Base-by-base conservation (phyloP, 2,888 invertebrate genomes). In the Aradus depressus region DNA sequence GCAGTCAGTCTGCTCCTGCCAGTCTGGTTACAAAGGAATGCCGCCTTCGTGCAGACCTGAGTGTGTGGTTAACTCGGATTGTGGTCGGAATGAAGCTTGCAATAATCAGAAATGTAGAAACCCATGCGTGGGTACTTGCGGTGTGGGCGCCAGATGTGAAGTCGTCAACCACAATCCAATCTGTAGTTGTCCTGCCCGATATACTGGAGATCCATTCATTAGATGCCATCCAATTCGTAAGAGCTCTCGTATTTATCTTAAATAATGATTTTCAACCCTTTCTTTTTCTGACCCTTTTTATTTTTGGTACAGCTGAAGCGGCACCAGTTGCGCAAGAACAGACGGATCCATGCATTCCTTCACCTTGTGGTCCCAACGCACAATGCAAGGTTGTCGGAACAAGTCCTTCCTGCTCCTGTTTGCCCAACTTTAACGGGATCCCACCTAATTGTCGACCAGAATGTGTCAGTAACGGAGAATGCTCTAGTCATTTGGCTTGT, bases 111-210 rank as follows among this genome's bases (percentile, higher is more conserved):
- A 71, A 61, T 76, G 75, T 60, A 62, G 66, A 10, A 67, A 72
- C 55, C 74, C 75, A 2, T 75, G 74, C 57, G 70, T 72, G 1
- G 74, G 72, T 31, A 68, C 72, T 3, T 79, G 79, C 60, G 79
- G 78, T 34, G 68, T 74, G 43, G 78, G 79, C 60, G 78, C 85
- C 2, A 73, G 76, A 57, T 86, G 86, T 62, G 74, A 75, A 64
- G 81, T 84, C 2, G 71, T 79, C 34, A 82, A 84, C 62, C 87
- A 87, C 64, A 79, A 79, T 56, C 85, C 87, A 1, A 77, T 84
- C 58, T 88, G 87, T 65, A 76, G 75, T 49, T 88, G 88, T 63
- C 72, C 70, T 37, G 67, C 65, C 58, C 78, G 78, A 34, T 83
- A 75, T 62, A 79, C 80, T 60, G 84, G 86, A 58, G 83, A 86